Conservation (phyloP, 2,888 invertebrate genomes). For the Apamea crenata region DNA sequence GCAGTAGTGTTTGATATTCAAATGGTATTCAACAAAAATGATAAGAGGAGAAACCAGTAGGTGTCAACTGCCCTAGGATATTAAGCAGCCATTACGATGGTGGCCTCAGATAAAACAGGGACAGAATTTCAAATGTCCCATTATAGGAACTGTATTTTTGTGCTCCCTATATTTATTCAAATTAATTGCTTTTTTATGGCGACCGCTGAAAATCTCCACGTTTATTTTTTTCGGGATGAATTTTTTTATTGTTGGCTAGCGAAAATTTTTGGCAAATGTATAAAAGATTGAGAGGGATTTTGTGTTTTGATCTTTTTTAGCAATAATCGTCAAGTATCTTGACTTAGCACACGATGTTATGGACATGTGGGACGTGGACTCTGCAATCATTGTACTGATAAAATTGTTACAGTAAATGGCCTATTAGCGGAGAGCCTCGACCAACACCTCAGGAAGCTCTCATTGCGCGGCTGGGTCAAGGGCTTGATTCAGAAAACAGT, state of each 20-base stretch:
- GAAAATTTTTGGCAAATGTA: conserved; percentile 44
- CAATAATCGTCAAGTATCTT: background rate
- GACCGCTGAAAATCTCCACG: conserved; percentile 70
- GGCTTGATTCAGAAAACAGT: background rate
- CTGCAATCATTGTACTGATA: background rate
- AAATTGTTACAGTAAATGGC: background rate
- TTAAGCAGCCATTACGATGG: conserved; percentile 83
- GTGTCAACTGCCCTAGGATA: conserved; percentile 80
- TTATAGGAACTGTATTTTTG: conserved; percentile 79
- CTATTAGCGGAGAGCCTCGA: background rate
- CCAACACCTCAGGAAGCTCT: background rate
- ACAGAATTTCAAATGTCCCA: conserved; percentile 82
- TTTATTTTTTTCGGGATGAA: conserved; percentile 66
- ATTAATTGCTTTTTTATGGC: conserved; percentile 86
- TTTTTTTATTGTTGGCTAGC: conserved; percentile 48
- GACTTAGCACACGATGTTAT: background rate
- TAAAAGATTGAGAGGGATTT: conserved; percentile 45
- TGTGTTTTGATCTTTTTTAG: conserved; percentile 17
- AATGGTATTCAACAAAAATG: conserved; percentile 77
- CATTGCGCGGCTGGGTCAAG: background rate
- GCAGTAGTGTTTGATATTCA: conserved; percentile 75
- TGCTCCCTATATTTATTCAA: conserved; percentile 81
- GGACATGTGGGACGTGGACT: background rate
- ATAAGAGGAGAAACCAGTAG: conserved; percentile 74
- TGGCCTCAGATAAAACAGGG: conserved; percentile 79